These are phyloP conservation scores for Hypothenemus hampei DNA, from an alignment of 1,140 invertebrate genomes.

Conservation along the genomic window DNA sequence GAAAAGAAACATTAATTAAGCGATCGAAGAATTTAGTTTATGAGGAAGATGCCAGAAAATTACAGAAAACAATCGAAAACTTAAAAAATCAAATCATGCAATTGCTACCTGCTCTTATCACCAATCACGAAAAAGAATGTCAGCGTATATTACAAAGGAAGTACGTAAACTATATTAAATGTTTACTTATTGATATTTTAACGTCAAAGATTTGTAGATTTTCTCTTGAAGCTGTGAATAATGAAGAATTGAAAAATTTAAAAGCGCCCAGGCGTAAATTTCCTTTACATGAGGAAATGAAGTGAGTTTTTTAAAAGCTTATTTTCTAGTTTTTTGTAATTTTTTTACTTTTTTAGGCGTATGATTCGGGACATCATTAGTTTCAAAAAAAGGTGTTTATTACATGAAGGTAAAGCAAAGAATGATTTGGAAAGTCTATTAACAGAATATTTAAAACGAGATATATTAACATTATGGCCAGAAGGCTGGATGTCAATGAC, in stretches of 20 bases:
- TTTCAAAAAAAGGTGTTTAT: slow-evolving; percentile 38
- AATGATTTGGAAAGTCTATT: slow-evolving; percentile 38
- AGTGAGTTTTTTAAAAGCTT: slow-evolving; percentile 44
- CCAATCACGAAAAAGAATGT: slow-evolving; percentile 56
- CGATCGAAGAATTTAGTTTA: slow-evolving; percentile 61
- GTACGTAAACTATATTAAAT: slow-evolving; percentile 44
- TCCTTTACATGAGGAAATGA: slow-evolving; percentile 53
- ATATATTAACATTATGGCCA: slow-evolving; percentile 42
- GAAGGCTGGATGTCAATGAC: slow-evolving; percentile 44
- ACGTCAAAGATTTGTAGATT: too few relatives aligned
- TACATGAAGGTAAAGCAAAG: slow-evolving; percentile 41
- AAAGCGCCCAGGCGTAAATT: slow-evolving; percentile 54
- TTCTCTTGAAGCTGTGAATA: slow-evolving; percentile 30
- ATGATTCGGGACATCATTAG: slow-evolving; percentile 39
- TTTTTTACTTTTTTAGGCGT: slow-evolving; percentile 33
- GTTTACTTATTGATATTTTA: too few relatives aligned
- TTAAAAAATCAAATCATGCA: slow-evolving; percentile 53
- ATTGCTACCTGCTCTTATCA: slow-evolving; percentile 54
- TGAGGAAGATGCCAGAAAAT: slow-evolving; percentile 54
- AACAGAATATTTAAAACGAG: slow-evolving; percentile 35
- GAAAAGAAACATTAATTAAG: slow-evolving; percentile 63
- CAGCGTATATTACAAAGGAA: slow-evolving; percentile 53
- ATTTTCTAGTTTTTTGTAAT: slow-evolving; percentile 8
- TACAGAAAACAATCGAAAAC: slow-evolving; percentile 47
- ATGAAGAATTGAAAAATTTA: slow-evolving; percentile 46